Conservation (phyloP, 2,797 vertebrate genomes). For the Loriculus beryllinus region DNA sequence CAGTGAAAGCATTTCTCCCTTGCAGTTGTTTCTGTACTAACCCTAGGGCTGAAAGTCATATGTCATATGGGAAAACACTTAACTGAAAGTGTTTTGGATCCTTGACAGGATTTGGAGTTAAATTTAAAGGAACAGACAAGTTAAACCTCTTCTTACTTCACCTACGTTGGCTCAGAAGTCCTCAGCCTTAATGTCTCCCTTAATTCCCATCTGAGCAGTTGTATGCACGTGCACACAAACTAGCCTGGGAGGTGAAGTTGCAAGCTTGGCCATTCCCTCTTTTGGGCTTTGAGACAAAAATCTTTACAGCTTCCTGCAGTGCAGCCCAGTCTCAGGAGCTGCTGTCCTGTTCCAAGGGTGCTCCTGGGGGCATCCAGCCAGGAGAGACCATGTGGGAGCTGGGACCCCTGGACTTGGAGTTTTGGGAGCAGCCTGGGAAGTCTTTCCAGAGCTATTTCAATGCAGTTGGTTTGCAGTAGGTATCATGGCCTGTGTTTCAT, state of each 20-base stretch:
- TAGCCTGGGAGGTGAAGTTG: background rate
- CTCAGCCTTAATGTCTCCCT: background rate
- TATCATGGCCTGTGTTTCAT: background rate
- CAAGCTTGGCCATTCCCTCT: background rate
- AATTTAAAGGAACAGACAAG: background rate
- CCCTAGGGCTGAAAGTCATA: background rate
- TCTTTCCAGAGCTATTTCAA: no score
- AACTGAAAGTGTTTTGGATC: background rate
- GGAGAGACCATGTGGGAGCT: background rate
- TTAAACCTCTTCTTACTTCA: background rate
- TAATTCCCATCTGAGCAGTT: background rate
- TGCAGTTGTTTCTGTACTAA: background rate
- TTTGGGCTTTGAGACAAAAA: background rate
- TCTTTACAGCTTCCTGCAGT: background rate
- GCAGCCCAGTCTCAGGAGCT: background rate
- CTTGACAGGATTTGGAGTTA: background rate
- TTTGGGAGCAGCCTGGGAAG: background rate
- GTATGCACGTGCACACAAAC: rapidly evolving
- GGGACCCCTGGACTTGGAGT: background rate
- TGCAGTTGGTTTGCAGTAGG: background rate
- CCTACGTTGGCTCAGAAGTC: rapidly evolving
- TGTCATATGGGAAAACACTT: background rate
- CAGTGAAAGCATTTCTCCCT: background rate
- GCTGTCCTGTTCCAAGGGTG: background rate
- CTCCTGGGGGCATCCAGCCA: background rate